Evolutionary conservation across 2,888 invertebrate species (phyloP).

Genomic region (Rosalia funebris): DNA sequence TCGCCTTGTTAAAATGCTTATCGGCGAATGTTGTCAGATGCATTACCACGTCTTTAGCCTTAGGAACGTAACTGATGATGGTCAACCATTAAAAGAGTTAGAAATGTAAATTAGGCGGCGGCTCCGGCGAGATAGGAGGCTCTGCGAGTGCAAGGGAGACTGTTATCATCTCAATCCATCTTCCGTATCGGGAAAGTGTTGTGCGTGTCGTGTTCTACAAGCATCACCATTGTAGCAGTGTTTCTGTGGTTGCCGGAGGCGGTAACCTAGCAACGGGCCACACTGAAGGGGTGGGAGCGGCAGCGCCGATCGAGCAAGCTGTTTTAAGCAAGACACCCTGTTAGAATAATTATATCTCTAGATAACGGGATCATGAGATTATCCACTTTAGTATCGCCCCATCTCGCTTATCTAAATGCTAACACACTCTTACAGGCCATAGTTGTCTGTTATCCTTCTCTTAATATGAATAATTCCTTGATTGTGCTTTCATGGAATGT

Average conservation of each 20-base stretch:
- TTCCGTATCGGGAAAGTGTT: conserved; percentile 60
- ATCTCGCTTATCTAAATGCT: conserved; percentile 60
- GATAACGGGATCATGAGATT: conserved; percentile 66
- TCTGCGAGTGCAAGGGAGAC: conserved; percentile 50
- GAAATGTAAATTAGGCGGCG: conserved; percentile 27
- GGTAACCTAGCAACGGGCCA: conserved; percentile 62
- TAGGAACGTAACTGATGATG: conserved; percentile 20
- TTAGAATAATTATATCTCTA: conserved; percentile 66
- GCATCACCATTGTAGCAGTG: conserved; percentile 65
- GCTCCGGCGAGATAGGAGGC: conserved; percentile 34
- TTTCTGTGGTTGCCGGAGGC: conserved; percentile 64
- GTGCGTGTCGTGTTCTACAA: conserved; percentile 65
- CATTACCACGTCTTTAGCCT: conserved; percentile 29
- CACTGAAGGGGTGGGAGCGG: conserved; percentile 51
- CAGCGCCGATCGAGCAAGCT: conserved; percentile 62
- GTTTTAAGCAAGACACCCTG: conserved; percentile 66
- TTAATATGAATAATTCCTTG: conserved; percentile 29
- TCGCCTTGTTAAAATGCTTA: conserved; percentile 18
- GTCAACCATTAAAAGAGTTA: conserved; percentile 50
- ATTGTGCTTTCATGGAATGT: conserved; percentile 28
- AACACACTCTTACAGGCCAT: conserved; percentile 56
- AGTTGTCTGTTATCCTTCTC: conserved; percentile 48
- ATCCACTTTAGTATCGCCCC: conserved; percentile 64
- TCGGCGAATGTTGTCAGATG: conserved; percentile 17
- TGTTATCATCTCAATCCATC: conserved; percentile 63